A percentile compares a stretch with the other conserved stretches of the same genome.
Conservation (phyloP, 2,797 vertebrate species). For the Rhyacichthys aspro region DNA sequence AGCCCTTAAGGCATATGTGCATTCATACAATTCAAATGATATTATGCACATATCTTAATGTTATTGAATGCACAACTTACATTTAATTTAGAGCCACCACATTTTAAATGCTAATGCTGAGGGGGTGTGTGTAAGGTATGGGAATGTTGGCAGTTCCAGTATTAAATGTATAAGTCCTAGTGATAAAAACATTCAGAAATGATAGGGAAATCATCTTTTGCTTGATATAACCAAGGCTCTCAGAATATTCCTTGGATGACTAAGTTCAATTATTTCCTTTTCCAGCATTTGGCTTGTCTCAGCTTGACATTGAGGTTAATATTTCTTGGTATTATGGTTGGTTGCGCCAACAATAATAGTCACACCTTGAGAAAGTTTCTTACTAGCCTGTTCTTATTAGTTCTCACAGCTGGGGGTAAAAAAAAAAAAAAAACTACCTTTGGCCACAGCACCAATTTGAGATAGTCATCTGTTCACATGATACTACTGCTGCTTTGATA, state of each 20-base stretch:
- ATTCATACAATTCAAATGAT: too few relatives aligned
- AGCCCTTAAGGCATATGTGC: too few relatives aligned
- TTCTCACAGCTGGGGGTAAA: not conserved
- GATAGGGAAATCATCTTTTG: slow-evolving; percentile 4
- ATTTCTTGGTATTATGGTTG: slow-evolving; percentile 15
- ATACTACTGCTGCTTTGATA: slow-evolving; percentile 49
- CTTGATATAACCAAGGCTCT: slow-evolving; percentile 1
- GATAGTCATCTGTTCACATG: slow-evolving; percentile 48
- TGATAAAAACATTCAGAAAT: too few relatives aligned
- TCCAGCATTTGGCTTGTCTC: slow-evolving; percentile 8
- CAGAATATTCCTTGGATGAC: slow-evolving; percentile 3
- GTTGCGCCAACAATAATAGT: slow-evolving; percentile 6
- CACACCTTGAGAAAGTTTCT: slow-evolving; percentile 17
- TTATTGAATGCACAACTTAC: too few relatives aligned
- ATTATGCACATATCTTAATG: too few relatives aligned
- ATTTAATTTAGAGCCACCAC: too few relatives aligned
- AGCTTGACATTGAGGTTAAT: slow-evolving; percentile 20
- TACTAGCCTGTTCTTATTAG: too few relatives aligned
- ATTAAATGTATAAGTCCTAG: too few relatives aligned
- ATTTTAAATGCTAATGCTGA: too few relatives aligned
- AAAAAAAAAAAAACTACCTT: not conserved
- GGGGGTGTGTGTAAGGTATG: too few relatives aligned
- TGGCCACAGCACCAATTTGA: slow-evolving; percentile 37
- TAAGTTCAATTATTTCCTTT: slow-evolving; percentile 1
- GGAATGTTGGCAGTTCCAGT: too few relatives aligned